Conservation (phyloP, 1,140 invertebrate genomes). For the Halesus radiatus region DNA sequence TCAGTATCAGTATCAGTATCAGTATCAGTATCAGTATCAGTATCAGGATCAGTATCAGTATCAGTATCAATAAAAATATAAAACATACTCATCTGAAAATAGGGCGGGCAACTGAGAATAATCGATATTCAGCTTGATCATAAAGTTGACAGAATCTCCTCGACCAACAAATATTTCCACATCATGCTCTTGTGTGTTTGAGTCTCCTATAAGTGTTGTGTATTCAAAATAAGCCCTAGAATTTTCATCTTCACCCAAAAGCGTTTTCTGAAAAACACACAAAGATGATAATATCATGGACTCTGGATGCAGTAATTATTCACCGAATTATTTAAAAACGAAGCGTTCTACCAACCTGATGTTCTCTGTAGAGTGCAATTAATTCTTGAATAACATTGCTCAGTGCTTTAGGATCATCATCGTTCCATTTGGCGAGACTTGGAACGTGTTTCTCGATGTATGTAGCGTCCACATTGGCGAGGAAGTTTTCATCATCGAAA, state of each 20-base stretch:
- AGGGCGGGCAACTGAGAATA: constrained; percentile 64
- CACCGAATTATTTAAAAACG: not conserved
- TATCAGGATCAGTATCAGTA: no score
- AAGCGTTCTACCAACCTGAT: constrained; percentile 65
- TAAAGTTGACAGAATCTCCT: constrained; percentile 66
- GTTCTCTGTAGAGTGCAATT: constrained; percentile 68
- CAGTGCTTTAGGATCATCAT: constrained; percentile 67
- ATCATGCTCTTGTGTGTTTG: constrained; percentile 64
- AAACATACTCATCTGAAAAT: constrained; percentile 64
- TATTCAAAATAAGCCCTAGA: constrained; percentile 69
- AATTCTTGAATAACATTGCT: constrained; percentile 71
- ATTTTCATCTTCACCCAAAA: constrained; percentile 67
- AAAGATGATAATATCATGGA: not conserved
- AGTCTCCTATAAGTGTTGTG: constrained; percentile 66
- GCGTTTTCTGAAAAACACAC: constrained; percentile 62
- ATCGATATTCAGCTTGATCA: constrained; percentile 68
- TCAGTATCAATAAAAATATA: not conserved
- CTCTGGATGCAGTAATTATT: not conserved
- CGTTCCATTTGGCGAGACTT: constrained; percentile 73
- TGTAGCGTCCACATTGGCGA: constrained; percentile 68
- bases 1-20: no score
- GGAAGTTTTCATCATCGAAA: constrained; percentile 72
- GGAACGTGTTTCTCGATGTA: constrained; percentile 67
- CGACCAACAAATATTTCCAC: constrained; percentile 67
- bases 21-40: no score